These are phyloP conservation scores for Catagonus wagneri DNA, from an alignment of 2,113 vertebrate genomes.

Conservation along the genomic window DNA sequence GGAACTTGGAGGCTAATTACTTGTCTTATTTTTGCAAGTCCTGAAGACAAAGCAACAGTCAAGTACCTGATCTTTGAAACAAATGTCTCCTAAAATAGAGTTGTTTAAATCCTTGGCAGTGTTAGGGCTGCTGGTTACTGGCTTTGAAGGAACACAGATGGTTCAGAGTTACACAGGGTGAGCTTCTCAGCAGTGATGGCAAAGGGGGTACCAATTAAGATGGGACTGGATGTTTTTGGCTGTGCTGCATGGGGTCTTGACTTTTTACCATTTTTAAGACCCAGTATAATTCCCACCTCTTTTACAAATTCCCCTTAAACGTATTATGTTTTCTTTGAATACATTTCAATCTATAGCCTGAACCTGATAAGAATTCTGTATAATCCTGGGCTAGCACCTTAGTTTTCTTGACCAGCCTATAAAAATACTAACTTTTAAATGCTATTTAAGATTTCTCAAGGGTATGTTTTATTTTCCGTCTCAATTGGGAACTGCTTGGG, in stretches of 20 bases:
- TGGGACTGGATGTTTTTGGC: neutral
- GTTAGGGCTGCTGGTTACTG: neutral
- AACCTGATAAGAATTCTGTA: neutral
- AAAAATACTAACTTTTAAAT: neutral
- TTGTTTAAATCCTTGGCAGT: slow-evolving; percentile 60
- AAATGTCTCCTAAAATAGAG: slow-evolving; percentile 77
- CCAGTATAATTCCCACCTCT: neutral
- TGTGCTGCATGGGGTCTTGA: neutral
- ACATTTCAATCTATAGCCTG: neutral
- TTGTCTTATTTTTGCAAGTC: slow-evolving; percentile 64
- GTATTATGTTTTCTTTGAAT: neutral
- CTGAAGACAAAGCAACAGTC: slow-evolving; percentile 75
- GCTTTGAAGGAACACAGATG: slow-evolving; percentile 67
- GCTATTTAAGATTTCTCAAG: neutral
- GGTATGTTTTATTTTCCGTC: neutral
- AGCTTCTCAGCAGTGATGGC: neutral
- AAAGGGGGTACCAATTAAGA: neutral
- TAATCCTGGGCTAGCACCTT: neutral
- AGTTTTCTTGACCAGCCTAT: neutral
- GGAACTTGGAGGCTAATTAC: slow-evolving; percentile 65
- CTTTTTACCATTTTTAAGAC: slow-evolving; percentile 20
- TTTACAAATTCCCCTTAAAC: neutral
- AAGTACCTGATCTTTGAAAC: slow-evolving; percentile 74
- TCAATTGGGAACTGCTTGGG: neutral
- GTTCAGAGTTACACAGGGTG: neutral